Conservation (phyloP, 2,113 vertebrate species). For the Myotis yumanensis region DNA sequence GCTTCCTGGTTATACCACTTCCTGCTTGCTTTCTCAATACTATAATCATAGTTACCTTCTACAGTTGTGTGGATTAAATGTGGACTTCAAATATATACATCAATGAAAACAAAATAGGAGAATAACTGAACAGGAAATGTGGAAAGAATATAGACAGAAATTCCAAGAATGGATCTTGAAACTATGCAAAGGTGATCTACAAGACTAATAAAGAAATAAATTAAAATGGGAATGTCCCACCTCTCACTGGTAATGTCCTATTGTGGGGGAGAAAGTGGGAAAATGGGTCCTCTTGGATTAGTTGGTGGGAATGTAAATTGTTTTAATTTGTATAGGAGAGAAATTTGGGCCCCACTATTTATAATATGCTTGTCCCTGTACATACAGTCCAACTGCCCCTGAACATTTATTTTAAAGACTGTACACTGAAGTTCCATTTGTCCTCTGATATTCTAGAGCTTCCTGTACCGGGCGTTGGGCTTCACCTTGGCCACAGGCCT, state of each 20-base stretch:
- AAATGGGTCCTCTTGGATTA: neutral
- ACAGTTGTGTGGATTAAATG: neutral
- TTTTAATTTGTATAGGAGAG: neutral
- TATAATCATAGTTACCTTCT: neutral
- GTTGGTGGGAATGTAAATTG: neutral
- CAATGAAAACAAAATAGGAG: neutral
- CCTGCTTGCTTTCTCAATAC: neutral
- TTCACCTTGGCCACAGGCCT: slow-evolving; percentile 64
- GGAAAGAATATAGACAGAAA: neutral
- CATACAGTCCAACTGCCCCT: too few relatives aligned
- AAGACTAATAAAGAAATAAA: neutral
- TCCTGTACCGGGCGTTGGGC: slow-evolving; percentile 75
- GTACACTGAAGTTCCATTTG: neutral
- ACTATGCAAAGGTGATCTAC: neutral
- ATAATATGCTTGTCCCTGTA: fast-evolving
- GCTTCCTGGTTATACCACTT: neutral
- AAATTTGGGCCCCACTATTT: neutral
- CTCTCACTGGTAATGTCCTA: neutral
- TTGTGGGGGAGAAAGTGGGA: neutral
- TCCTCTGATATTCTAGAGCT: slow-evolving; percentile 45
- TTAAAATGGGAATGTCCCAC: fast-evolving
- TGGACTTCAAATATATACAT: neutral
- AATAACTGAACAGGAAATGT: neutral
- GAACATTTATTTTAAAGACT: neutral
- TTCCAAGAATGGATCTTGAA: neutral